Evolutionary conservation across 2,113 vertebrate species (phyloP).

Genomic region (western clawed frog (Xenopus tropicalis)): UCB_Xtro_10.0 CM004450.2:81122501-81123000

Average conservation of each 20-base stretch:
- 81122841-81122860: not conserved
- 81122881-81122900: not conserved
- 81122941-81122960: constrained; percentile 1
- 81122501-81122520: not conserved
- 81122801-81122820: constrained; percentile 8
- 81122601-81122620: not conserved
- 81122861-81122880: not conserved
- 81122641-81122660: not conserved
- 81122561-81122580: not conserved
- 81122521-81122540: too few species aligned
- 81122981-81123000: too few species aligned
- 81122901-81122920: not conserved
- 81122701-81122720: not conserved
- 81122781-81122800: not conserved
- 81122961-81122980: constrained; percentile 19
- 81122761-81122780: not conserved
- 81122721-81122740: not conserved
- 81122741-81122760: not conserved
- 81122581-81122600: not conserved
- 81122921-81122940: constrained; percentile 25
- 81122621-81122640: not conserved
- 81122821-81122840: not conserved
- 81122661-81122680: not conserved
- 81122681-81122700: not conserved
- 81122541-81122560: too few species aligned